Conservation (phyloP, 1,140 invertebrate species). For the Anastrepha obliqua region DNA sequence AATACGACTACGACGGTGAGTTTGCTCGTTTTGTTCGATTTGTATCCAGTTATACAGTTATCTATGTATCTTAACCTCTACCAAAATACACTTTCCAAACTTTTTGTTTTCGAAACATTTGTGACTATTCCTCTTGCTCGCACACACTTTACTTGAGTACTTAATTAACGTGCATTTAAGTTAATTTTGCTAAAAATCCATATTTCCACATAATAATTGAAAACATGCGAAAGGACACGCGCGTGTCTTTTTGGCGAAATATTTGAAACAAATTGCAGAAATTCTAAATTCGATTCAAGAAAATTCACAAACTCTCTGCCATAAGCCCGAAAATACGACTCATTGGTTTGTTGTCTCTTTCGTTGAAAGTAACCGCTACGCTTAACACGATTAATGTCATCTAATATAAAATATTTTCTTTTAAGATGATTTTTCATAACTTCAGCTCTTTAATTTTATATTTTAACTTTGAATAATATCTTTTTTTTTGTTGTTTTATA, state of each 20-base stretch:
- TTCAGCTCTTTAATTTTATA: too few species aligned
- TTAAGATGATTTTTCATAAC: too few species aligned
- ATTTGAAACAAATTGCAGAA: background rate
- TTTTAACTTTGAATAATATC: too few species aligned
- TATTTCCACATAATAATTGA: too few species aligned
- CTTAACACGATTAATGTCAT: background rate
- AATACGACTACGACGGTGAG: constrained; percentile 70
- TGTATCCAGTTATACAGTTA: constrained; percentile 45
- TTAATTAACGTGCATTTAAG: background rate
- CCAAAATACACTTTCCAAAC: constrained; percentile 10
- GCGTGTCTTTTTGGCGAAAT: background rate
- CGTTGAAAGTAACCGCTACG: background rate
- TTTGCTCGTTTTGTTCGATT: constrained; percentile 69
- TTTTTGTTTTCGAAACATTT: constrained; percentile 46
- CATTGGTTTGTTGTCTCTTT: constrained; percentile 73
- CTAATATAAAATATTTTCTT: too few species aligned
- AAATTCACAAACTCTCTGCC: background rate
- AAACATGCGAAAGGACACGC: too few species aligned
- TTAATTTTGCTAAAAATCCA: background rate
- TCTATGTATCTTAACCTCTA: constrained; percentile 48
- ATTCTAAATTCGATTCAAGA: background rate
- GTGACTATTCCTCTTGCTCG: constrained; percentile 2
- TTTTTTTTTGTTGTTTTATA: too few species aligned
- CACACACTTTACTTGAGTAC: constrained; percentile 21
- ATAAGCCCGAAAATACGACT: constrained; percentile 46